phyloP scores from a whole-genome alignment of 1,140 invertebrate species.

The Sminthurinus signatus region DNA sequence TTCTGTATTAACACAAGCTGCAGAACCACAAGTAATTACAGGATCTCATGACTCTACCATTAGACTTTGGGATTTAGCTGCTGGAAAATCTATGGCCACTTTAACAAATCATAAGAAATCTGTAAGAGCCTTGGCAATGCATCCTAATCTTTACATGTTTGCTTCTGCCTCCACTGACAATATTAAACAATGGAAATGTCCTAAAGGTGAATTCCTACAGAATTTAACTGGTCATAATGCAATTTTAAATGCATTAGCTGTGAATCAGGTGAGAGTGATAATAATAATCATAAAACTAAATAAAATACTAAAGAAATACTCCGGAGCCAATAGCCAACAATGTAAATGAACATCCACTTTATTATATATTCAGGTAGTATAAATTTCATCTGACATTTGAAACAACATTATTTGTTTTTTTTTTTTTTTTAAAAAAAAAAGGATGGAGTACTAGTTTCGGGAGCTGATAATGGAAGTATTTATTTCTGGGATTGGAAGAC shows the following conservation, averaged over 20 bases:
- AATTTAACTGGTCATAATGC: constrained; percentile 96
- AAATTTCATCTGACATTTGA: no score
- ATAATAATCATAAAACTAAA: no score
- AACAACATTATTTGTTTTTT: not conserved
- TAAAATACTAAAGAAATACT: no score
- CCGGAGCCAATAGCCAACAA: no score
- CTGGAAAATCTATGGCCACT: constrained; percentile 88
- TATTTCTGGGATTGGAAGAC: constrained; percentile 99
- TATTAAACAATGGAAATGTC: constrained; percentile 99
- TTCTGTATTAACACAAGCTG: constrained; percentile 76
- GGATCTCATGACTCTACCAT: constrained; percentile 67
- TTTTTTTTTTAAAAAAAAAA: constrained; percentile 31
- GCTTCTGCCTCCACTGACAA: constrained; percentile 97
- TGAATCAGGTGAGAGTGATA: constrained; percentile 76
- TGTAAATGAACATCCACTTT: not conserved
- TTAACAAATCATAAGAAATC: constrained; percentile 99
- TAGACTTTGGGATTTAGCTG: constrained; percentile 93
- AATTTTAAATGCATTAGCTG: constrained; percentile 92
- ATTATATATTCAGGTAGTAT: not conserved
- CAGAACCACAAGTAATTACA: constrained; percentile 83
- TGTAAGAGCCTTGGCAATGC: constrained; percentile 51
- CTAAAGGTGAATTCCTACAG: constrained; percentile 96
- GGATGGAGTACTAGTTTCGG: constrained; percentile 93
- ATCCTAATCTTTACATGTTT: constrained; percentile 68
- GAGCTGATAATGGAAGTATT: constrained; percentile 98